phyloP scores from a whole-genome alignment of 1,140 invertebrate species.

The Palaemon carinicauda region DNA sequence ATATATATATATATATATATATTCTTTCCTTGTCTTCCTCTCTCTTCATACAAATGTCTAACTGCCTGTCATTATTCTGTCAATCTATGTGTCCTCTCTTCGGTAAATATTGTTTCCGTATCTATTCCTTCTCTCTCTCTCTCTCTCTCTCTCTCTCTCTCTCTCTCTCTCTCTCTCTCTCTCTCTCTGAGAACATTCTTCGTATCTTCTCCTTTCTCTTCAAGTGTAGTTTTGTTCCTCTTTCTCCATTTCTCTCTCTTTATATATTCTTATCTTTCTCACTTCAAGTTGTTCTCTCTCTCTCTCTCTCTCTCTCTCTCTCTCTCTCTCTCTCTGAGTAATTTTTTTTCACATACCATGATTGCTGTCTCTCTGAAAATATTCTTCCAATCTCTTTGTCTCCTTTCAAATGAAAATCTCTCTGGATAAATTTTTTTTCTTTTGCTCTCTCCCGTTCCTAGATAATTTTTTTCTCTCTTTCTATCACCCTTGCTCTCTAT shows the following conservation, averaged over 20 bases:
- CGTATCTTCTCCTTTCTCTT: background rate
- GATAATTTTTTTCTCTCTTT: background rate
- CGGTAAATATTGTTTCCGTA: too few species aligned
- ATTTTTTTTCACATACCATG: background rate
- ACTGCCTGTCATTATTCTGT: too few species aligned
- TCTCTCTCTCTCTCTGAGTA: background rate
- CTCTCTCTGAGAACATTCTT: background rate
- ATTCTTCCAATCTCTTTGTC: background rate
- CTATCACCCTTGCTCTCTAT: background rate
- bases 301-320: conserved; percentile 19
- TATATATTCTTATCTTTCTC: background rate
- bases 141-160: background rate
- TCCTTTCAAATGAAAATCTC: background rate
- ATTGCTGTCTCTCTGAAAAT: background rate
- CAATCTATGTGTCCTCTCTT: too few species aligned
- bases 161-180: background rate
- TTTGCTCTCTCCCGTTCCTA: background rate
- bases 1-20: too few species aligned
- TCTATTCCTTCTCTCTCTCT: background rate
- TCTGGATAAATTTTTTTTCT: background rate
- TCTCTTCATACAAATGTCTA: too few species aligned
- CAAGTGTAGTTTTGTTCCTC: background rate
- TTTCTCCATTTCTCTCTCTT: background rate
- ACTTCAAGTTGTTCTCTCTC: background rate
- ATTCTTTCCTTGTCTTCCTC: too few species aligned